phyloP scores from a whole-genome alignment of 2,113 vertebrate species.

The Conger conger region DNA sequence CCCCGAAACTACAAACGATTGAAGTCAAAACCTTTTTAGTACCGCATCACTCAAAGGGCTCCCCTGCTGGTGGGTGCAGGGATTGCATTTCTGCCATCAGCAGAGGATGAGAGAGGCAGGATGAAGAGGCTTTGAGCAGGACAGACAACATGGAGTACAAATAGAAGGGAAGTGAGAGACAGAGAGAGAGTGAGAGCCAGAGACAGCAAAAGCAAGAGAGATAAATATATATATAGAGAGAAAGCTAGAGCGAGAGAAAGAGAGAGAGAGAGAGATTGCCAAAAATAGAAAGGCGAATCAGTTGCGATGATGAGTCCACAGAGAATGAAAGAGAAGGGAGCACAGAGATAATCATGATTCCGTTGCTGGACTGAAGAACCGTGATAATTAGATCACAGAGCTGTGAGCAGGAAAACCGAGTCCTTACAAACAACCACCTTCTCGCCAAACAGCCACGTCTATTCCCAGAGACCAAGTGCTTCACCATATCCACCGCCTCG shows the following conservation, averaged over 20 bases:
- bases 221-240: no score
- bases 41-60: neutral
- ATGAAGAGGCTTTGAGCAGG: neutral
- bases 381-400: neutral
- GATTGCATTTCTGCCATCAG: neutral
- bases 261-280: neutral
- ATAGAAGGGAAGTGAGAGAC: neutral
- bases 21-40: neutral
- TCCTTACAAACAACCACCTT: neutral
- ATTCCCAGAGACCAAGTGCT: neutral
- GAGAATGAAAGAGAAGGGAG: slow-evolving; percentile 10
- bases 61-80: neutral
- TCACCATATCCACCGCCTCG: neutral
- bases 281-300: neutral
- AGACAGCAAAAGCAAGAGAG: neutral
- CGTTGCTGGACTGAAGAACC: neutral
- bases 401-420: neutral
- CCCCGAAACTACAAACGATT: neutral
- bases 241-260: neutral
- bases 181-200: neutral
- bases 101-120: neutral
- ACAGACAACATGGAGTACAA: neutral
- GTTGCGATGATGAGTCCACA: neutral
- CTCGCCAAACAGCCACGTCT: neutral
- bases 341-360: neutral